Conservation (phyloP, 2,888 invertebrate genomes). For the Pharmacophagus antenor region DNA sequence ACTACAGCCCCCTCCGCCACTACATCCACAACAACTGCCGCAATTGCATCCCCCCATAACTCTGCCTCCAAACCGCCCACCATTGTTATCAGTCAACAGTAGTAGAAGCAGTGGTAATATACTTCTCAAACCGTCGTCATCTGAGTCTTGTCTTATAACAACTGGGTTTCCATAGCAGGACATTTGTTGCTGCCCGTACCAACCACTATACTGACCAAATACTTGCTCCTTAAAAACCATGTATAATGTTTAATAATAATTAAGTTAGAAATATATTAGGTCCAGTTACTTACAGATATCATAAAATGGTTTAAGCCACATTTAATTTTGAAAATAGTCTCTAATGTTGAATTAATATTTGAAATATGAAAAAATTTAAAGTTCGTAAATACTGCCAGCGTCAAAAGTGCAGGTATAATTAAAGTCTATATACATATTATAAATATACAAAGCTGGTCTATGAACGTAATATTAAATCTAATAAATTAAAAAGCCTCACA, state of each 20-base stretch:
- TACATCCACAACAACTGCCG: constrained; percentile 37
- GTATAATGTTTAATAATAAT: not conserved
- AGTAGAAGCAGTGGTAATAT: constrained; percentile 53
- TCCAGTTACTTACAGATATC: too few relatives aligned
- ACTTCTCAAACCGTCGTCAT: constrained; percentile 44
- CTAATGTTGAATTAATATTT: too few relatives aligned
- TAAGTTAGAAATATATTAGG: too few relatives aligned
- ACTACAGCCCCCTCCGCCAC: constrained; percentile 17
- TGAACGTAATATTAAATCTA: not conserved
- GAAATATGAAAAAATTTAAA: too few relatives aligned
- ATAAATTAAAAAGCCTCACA: constrained; percentile 9
- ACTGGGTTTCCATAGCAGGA: constrained; percentile 43
- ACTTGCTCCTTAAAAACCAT: constrained; percentile 44
- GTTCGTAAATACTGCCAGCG: too few relatives aligned
- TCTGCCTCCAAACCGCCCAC: constrained; percentile 34
- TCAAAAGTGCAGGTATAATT: too few relatives aligned
- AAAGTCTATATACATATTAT: too few relatives aligned
- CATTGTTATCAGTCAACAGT: constrained; percentile 44
- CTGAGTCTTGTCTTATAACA: constrained; percentile 44
- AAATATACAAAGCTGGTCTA: too few relatives aligned
- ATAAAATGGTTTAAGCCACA: too few relatives aligned
- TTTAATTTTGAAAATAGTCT: too few relatives aligned
- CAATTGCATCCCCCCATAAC: constrained; percentile 33
- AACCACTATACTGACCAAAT: constrained; percentile 43
- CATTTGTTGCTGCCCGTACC: constrained; percentile 37